Conservation (phyloP, 2,888 invertebrate species). For the Caenorhabditis auriculariae region DNA sequence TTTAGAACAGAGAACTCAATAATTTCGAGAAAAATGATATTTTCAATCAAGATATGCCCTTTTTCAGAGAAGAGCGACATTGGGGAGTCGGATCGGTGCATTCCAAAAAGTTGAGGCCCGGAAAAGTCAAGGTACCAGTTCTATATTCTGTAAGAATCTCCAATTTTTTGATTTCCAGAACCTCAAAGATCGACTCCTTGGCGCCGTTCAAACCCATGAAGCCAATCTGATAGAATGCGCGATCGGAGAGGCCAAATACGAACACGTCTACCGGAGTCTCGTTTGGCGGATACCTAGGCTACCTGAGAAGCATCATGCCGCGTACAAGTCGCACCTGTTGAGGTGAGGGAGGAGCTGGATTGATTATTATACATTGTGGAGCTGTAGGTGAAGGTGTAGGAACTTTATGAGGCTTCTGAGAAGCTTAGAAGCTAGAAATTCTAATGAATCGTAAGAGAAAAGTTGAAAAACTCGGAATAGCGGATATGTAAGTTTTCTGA, state of each 20-base stretch:
- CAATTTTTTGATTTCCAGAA: constrained; percentile 42
- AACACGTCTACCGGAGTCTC: constrained; percentile 75
- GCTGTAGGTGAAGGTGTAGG: too few species aligned
- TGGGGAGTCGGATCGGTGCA: constrained; percentile 96
- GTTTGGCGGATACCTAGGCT: constrained; percentile 97
- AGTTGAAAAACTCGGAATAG: too few species aligned
- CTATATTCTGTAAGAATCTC: not conserved
- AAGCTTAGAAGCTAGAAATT: too few species aligned
- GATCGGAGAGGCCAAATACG: constrained; percentile 47
- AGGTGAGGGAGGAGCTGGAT: too few species aligned
- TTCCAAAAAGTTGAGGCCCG: constrained; percentile 74
- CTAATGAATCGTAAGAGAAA: too few species aligned
- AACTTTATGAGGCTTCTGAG: not conserved
- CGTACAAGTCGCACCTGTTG: constrained; percentile 95
- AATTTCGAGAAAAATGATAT: too few species aligned
- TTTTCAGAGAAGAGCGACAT: constrained; percentile 74
- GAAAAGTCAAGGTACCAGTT: constrained; percentile 68
- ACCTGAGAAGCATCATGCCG: constrained; percentile 98
- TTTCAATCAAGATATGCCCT: too few species aligned
- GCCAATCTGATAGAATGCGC: constrained; percentile 81
- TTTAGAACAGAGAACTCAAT: too few species aligned
- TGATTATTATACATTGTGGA: too few species aligned
- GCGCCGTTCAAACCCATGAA: constrained; percentile 85
- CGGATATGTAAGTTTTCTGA: too few species aligned
- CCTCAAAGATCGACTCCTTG: constrained; percentile 66